Percentiles rank a stretch among this genome's conserved stretches.
phyloP scores from a whole-genome alignment of 2,113 vertebrate genomes.

The Paradoxurus hermaphroditus region DNA sequence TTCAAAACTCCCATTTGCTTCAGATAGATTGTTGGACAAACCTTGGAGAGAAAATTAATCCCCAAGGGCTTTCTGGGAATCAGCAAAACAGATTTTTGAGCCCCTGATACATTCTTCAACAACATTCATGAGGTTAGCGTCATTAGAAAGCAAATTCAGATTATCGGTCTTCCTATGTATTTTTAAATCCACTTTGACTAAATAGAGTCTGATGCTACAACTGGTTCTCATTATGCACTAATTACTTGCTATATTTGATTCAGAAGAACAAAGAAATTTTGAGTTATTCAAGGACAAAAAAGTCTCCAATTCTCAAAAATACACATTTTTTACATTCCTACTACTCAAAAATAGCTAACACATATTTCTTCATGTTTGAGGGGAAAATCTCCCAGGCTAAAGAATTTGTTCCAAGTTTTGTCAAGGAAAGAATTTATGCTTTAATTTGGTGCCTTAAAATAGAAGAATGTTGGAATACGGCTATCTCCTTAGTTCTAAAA shows the following conservation, averaged over 20 bases:
- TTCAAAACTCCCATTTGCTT: conserved; percentile 8
- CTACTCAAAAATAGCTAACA: conserved; percentile 71
- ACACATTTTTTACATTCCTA: conserved; percentile 66
- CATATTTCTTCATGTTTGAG: conserved; percentile 65
- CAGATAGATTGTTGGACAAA: neutral
- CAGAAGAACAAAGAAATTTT: conserved; percentile 68
- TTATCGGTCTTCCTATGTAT: conserved; percentile 45
- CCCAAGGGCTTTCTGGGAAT: conserved; percentile 23
- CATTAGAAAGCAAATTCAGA: conserved; percentile 48
- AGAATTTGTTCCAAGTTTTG: conserved; percentile 65
- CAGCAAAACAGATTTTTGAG: conserved; percentile 34
- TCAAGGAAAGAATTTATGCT: conserved; percentile 58
- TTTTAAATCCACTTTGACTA: conserved; percentile 62
- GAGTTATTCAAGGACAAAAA: conserved; percentile 73
- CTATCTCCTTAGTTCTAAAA: conserved; percentile 42
- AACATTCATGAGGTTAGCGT: conserved; percentile 20
- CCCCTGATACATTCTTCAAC: neutral
- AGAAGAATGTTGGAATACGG: conserved; percentile 42
- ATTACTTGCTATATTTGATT: conserved; percentile 71
- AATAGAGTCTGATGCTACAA: conserved; percentile 59
- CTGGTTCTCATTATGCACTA: conserved; percentile 69
- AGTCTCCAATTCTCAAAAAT: conserved; percentile 49
- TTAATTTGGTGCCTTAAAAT: conserved; percentile 66
- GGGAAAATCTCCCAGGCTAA: conserved; percentile 68
- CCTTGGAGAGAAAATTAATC: conserved; percentile 19